These are phyloP conservation scores for Prunella himalayana DNA, from an alignment of 2,113 vertebrate genomes.

Conservation along the genomic window DNA sequence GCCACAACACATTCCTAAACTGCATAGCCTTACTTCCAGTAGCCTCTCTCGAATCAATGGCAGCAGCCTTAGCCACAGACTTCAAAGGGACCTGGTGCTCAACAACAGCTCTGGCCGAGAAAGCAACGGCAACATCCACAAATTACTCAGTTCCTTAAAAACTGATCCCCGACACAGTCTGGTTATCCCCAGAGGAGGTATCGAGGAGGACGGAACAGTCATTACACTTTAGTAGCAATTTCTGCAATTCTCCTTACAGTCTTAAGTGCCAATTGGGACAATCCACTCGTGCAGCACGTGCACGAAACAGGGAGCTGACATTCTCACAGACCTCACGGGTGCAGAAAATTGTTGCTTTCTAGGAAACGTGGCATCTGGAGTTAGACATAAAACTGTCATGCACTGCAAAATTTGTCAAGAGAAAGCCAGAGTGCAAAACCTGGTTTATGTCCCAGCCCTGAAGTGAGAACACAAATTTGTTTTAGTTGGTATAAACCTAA, in stretches of 20 bases:
- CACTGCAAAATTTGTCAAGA: conserved; percentile 17
- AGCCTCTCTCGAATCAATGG: conserved; percentile 85
- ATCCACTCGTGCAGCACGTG: not conserved
- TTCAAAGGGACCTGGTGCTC: conserved; percentile 83
- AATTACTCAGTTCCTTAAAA: conserved; percentile 91
- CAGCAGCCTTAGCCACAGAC: conserved; percentile 78
- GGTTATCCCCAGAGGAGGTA: conserved; percentile 87
- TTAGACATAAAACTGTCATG: conserved; percentile 18
- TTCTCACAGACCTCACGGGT: not conserved
- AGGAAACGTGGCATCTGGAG: conserved; percentile 32
- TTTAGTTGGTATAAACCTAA: not conserved
- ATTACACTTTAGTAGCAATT: conserved; percentile 86
- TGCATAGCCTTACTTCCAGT: conserved; percentile 71
- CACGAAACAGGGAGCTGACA: conserved; percentile 4
- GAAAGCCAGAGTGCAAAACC: not conserved
- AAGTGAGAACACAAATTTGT: not conserved
- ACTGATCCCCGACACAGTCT: conserved; percentile 93
- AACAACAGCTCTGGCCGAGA: conserved; percentile 81
- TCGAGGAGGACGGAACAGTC: conserved; percentile 94
- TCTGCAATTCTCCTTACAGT: conserved; percentile 1
- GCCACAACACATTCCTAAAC: conserved; percentile 66
- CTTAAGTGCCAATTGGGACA: conserved; percentile 59
- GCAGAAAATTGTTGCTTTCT: conserved; percentile 38
- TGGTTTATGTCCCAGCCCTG: not conserved
- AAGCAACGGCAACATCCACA: conserved; percentile 89